phyloP scores from a whole-genome alignment of 2,113 vertebrate genomes.

The Prochilodus magdalenae region DNA sequence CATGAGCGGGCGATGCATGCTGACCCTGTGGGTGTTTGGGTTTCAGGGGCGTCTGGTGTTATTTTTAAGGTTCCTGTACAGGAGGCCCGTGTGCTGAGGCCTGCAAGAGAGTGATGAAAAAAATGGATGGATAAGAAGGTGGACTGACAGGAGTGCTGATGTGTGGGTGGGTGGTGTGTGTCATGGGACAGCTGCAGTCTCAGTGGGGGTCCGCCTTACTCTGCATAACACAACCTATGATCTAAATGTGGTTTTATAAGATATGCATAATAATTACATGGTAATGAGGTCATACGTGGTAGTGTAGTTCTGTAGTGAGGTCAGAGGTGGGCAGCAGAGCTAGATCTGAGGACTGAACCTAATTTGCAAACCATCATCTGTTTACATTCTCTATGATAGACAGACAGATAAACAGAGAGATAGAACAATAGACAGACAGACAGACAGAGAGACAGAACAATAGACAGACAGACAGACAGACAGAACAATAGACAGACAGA shows the following conservation, averaged over 20 bases:
- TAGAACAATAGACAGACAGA: too few relatives aligned
- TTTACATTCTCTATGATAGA: too few relatives aligned
- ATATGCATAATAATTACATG: background rate
- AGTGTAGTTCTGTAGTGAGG: background rate
- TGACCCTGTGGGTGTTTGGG: background rate
- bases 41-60: background rate
- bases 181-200: background rate
- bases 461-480: too few relatives aligned
- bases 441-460: too few relatives aligned
- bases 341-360: background rate
- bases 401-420: too few relatives aligned
- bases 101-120: background rate
- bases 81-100: background rate
- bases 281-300: background rate
- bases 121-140: background rate
- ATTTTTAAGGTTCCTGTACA: background rate
- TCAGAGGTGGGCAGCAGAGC: background rate
- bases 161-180: background rate
- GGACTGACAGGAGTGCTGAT: background rate
- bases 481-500: too few relatives aligned
- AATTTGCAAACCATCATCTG: background rate
- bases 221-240: background rate
- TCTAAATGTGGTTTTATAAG: conserved; percentile 4
- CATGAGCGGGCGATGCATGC: too few relatives aligned
- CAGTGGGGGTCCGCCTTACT: background rate